phyloP scores from a whole-genome alignment of 2,888 invertebrate species.

The Creontiades dilutus region DNA sequence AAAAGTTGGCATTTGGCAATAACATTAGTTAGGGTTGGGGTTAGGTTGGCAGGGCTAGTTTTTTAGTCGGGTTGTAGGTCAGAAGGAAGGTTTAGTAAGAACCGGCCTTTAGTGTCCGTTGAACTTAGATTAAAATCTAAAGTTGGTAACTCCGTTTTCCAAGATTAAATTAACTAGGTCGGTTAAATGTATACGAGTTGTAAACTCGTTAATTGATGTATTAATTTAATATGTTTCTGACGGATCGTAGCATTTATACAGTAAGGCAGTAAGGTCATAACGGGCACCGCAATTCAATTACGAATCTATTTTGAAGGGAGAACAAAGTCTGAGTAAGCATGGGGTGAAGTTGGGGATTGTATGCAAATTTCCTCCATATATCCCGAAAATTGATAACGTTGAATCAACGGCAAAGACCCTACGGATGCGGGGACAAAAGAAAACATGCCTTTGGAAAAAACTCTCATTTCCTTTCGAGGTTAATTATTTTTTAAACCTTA shows the following conservation, averaged over 20 bases:
- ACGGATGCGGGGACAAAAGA: not conserved
- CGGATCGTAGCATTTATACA: not conserved
- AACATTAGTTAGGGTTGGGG: too few species aligned
- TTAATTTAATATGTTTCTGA: not conserved
- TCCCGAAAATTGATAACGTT: not conserved
- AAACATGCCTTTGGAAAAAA: not conserved
- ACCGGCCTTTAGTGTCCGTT: too few species aligned
- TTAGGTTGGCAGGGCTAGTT: too few species aligned
- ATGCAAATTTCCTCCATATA: conserved; percentile 11
- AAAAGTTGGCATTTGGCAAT: too few species aligned
- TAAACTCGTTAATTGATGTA: not conserved
- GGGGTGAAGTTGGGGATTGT: not conserved
- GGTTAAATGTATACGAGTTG: too few species aligned
- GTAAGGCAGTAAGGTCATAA: not conserved
- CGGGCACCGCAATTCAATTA: not conserved
- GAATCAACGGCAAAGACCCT: not conserved
- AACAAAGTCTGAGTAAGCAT: not conserved
- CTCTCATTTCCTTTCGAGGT: not conserved
- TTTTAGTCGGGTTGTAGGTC: too few species aligned
- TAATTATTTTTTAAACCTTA: not conserved
- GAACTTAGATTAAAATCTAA: too few species aligned
- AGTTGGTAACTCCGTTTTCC: too few species aligned
- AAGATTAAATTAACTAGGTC: too few species aligned
- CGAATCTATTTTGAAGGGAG: not conserved
- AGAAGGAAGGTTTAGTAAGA: too few species aligned